Evolutionary conservation across 2,113 vertebrate species (phyloP).

Genomic region (Carassius auratus): DNA sequence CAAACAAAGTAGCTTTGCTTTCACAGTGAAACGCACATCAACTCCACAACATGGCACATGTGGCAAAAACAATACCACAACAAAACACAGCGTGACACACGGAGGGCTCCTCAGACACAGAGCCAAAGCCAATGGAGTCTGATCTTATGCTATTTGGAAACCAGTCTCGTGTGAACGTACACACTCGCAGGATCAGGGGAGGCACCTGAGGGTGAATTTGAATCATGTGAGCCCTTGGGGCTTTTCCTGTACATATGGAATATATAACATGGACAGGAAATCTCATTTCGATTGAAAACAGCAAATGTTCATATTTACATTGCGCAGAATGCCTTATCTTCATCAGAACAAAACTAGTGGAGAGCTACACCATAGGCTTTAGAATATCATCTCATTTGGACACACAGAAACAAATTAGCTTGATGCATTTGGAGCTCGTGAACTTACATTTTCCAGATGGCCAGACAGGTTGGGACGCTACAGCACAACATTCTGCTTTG

Average conservation of each 20-base stretch:
- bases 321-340: neutral
- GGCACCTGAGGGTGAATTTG: neutral
- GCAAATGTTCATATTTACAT: neutral
- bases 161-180: no score
- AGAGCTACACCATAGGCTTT: neutral
- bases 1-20: no score
- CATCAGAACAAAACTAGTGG: neutral
- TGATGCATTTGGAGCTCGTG: neutral
- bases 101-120: no score
- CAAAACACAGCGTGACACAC: no score
- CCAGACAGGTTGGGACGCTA: slow-evolving; percentile 87
- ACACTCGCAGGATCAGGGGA: neutral
- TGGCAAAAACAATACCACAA: no score
- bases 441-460: slow-evolving; percentile 97
- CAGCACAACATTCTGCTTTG: slow-evolving; percentile 91
- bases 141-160: no score
- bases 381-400: neutral
- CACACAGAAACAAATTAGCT: neutral
- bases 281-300: neutral
- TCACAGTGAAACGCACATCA: no score
- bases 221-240: neutral
- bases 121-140: no score
- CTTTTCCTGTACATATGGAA: slow-evolving; percentile 23
- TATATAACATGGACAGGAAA: neutral
- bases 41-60: no score